Base-by-base conservation (phyloP, 2,888 invertebrate genomes). In the Leptodirus hochenwartii region DNA sequence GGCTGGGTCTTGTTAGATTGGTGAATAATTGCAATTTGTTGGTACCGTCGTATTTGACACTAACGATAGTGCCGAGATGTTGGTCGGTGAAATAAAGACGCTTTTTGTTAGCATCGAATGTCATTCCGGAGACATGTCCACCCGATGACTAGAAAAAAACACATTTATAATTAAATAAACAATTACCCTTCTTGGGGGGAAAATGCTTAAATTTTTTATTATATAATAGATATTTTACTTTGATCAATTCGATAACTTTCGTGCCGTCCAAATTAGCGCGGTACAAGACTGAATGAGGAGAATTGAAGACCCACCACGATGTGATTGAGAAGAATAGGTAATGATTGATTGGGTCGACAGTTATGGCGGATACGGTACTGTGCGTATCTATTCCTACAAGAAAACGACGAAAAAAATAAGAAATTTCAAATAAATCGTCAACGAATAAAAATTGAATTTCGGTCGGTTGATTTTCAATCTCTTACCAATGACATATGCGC, bases 61-160 rank as follows among this genome's bases (percentile, higher is more conserved):
- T 48, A 39, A 64, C 61, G 15, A 75, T 58, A 1, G 56, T 52
- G 25, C 62, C 59, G 3, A 54, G 44, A 37, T 64, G 61, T 32
- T 65, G 64, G 50, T 88, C 84, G 0, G 72, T 66, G 58, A 78
- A 84, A 47, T 82, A 95, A 4, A 93, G 50, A 13, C 64, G 50
- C 39, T 66, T 58, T 43, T 62, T 58, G 41, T 66, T 62, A 0
- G 59, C 45, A 50, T 75, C 69, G 27, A 34, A 55, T 38, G 41
- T 61, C 37, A 49, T 55, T 29, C 41, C 66, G 38, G 49, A 61
- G 38, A 60, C 61, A 31, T 47, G 45, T 13, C 47, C 47, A 4
- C 30, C 17, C 12, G 26, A 15, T 2, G 35, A n/a, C n/a, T n/a
- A n/a, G n/a, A n/a, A n/a, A n/a, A n/a, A n/a, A n/a, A n/a, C n/a